Evolutionary conservation across 2,113 vertebrate species (phyloP), one percentile per base, ranked within the genome.

Genomic region (Ophiodon elongatus): DNA sequence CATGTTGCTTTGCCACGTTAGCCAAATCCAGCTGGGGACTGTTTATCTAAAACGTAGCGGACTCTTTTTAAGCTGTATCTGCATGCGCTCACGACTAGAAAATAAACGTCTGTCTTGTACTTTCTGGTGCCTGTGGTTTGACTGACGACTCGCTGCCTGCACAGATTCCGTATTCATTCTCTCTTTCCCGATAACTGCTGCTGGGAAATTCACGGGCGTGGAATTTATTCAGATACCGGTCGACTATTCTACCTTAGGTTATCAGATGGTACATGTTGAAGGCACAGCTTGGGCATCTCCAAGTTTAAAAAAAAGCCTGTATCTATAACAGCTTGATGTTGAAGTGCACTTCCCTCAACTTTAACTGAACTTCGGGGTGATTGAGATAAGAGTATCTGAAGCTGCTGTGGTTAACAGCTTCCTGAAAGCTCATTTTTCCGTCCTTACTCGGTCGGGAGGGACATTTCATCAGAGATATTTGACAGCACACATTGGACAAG

Each of bases 191-290:
- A 65, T 66, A 85, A 67, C 43, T 73, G 68, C 70, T 29, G 68
- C 70, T 59, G n/a, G 10, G 64, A 73, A 57, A 43, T 37, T 39
- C 59, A 67, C 19, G 29, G 14, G 23, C 45, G 25, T 0, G 33
- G 64, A 75, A 75, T 56, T n/a, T 66, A 68, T 69, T 65, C 57
- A 76, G 64, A 59, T 19, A 39, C 13, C 11, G 6, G 47, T 0
- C 41, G 25, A 37, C 25, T 8, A 1, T 54, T 33, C 29, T 21
- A 2, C 41, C 75, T 57, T 6, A 33, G 60, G 70, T 69, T 63
- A 85, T 80, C 62, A 72, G 50, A 75, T 59, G 11, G 67, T 23
- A 73, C 45, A 59, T 29, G 13, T 13, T 33, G 76, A 70, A 45
- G 2, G 60, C 62, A 33, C 50, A 33, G 33, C 7, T 62, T 39